Conservation (phyloP, 2,888 invertebrate genomes). For the Epistrophe eligans region DNA sequence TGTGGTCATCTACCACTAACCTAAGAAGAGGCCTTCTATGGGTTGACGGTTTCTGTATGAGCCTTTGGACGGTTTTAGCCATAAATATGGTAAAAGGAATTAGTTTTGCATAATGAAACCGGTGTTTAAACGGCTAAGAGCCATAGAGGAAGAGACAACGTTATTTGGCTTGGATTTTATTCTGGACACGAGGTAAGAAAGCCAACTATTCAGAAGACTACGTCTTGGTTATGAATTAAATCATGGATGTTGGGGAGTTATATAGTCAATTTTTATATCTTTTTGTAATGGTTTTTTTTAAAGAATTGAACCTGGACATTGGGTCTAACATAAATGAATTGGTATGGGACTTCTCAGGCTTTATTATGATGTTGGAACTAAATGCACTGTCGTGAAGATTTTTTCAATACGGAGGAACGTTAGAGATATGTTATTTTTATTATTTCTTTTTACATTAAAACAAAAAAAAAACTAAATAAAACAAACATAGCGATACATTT, state of each 20-base stretch:
- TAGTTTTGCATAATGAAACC: constrained; percentile 67
- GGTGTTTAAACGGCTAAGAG: constrained; percentile 32
- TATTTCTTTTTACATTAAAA: no score
- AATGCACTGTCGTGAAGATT: background rate
- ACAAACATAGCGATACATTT: no score
- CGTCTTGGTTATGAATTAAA: constrained; percentile 59
- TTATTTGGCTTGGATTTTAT: constrained; percentile 30
- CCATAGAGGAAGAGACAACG: background rate
- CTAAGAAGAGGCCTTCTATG: constrained; percentile 31
- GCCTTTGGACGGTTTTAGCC: constrained; percentile 30
- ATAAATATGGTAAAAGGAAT: constrained; percentile 57
- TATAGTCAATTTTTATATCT: constrained; percentile 25
- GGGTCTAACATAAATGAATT: background rate
- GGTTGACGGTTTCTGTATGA: constrained; percentile 3
- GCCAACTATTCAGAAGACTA: constrained; percentile 34
- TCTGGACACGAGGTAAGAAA: constrained; percentile 60
- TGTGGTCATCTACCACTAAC: constrained; percentile 48
- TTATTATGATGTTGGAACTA: background rate
- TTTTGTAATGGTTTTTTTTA: background rate
- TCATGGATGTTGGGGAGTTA: constrained; percentile 19
- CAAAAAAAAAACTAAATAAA: no score
- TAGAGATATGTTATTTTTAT: no score
- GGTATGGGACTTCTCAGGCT: background rate
- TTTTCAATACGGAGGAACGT: background rate
- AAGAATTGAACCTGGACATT: background rate